Percentiles rank a stretch among this genome's conserved stretches.
Evolutionary conservation across 2,888 invertebrate species (phyloP).

Genomic region (Tetragnatha montana): DNA sequence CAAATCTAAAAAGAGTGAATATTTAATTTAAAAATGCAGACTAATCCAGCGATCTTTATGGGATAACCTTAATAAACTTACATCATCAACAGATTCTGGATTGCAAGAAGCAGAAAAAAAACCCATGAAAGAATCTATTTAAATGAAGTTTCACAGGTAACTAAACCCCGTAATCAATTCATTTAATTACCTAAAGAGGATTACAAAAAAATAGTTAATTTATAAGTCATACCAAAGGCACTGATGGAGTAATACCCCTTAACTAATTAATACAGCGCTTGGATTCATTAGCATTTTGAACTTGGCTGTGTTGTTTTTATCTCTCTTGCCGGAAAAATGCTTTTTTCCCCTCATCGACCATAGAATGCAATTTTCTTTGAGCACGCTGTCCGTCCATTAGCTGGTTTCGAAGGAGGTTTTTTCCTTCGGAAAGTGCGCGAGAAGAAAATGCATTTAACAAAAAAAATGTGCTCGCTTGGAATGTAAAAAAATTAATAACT

Average conservation of each 20-base stretch:
- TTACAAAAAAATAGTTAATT: constrained; percentile 26
- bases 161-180: constrained; percentile 48
- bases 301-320: constrained; percentile 17
- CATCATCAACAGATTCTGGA: neutral
- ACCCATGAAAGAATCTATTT: neutral
- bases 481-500: constrained; percentile 29
- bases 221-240: constrained; percentile 26
- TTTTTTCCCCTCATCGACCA: neutral
- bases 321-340: neutral
- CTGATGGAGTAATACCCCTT: constrained; percentile 33
- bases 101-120: neutral
- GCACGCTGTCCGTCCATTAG: constrained; percentile 26
- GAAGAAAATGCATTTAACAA: constrained; percentile 29
- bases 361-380: constrained; percentile 26
- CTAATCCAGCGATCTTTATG: neutral
- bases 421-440: neutral
- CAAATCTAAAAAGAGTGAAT: neutral
- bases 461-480: constrained; percentile 14
- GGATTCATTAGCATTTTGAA: constrained; percentile 45
- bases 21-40: neutral
- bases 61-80: constrained; percentile 12
- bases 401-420: neutral
- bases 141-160: constrained; percentile 47
- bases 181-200: constrained; percentile 41
- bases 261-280: constrained; percentile 51